phyloP scores from a whole-genome alignment of 2,113 vertebrate genomes.

The Sphyrna mokarran region DNA sequence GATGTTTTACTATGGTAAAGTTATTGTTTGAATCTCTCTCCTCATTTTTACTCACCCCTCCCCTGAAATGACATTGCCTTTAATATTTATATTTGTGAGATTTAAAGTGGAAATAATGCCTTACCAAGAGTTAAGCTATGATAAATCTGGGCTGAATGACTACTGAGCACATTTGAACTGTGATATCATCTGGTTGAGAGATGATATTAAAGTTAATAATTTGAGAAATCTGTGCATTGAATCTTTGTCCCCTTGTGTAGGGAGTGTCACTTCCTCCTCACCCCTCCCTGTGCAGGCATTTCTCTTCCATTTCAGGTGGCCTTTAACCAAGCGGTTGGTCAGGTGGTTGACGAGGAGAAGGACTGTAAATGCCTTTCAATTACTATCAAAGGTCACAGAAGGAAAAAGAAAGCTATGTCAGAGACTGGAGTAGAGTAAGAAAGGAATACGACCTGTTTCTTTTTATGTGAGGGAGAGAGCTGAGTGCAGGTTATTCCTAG shows the following conservation, averaged over 20 bases:
- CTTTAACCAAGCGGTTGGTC: background rate
- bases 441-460: background rate
- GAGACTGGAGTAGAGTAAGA: background rate
- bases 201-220: background rate
- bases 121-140: background rate
- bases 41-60: background rate
- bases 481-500: background rate
- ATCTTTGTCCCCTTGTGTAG: constrained; percentile 4
- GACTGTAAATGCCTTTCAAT: background rate
- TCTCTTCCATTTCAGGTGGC: background rate
- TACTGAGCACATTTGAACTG: background rate
- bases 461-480: background rate
- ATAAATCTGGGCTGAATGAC: background rate
- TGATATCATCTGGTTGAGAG: background rate
- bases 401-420: background rate
- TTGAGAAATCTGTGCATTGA: background rate
- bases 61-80: background rate
- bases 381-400: constrained; percentile 21
- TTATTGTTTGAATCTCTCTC: background rate
- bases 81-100: background rate
- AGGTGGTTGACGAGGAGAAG: background rate
- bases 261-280: background rate
- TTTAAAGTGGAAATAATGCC: background rate
- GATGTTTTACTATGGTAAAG: background rate
- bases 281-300: background rate